A percentile compares a stretch with the other conserved stretches of the same genome.
Evolutionary conservation across 2,888 invertebrate genomes (phyloP).

Genomic region (Amiota mariae): DNA sequence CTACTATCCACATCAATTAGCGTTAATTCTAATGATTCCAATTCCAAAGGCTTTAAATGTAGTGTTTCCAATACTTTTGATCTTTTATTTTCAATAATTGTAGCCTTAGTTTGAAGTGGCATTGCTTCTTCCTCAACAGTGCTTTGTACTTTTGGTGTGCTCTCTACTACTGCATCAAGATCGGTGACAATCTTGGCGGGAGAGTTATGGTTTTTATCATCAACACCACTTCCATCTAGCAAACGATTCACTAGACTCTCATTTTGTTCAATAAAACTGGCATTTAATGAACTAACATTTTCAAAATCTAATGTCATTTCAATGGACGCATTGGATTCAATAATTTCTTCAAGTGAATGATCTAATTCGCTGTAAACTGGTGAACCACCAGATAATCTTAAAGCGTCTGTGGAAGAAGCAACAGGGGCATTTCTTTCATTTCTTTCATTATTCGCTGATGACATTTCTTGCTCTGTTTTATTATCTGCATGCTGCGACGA

Average conservation of each 20-base stretch:
- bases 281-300: constrained; percentile 54
- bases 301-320: constrained; percentile 66
- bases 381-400: constrained; percentile 31
- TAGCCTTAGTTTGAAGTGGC: constrained; percentile 39
- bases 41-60: constrained; percentile 48
- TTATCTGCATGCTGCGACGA: background rate
- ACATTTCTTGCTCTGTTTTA: background rate
- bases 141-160: constrained; percentile 7
- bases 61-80: constrained; percentile 42
- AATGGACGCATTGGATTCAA: constrained; percentile 68
- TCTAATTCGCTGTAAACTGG: constrained; percentile 63
- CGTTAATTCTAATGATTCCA: constrained; percentile 40
- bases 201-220: background rate
- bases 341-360: constrained; percentile 70
- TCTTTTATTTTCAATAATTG: constrained; percentile 50
- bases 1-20: constrained; percentile 39
- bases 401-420: background rate
- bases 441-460: background rate
- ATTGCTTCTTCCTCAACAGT: constrained; percentile 30
- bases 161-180: constrained; percentile 52
- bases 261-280: constrained; percentile 55
- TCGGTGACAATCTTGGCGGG: constrained; percentile 50
- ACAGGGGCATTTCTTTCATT: background rate
- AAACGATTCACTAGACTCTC: constrained; percentile 55
- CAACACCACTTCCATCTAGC: constrained; percentile 33